phyloP scores from a whole-genome alignment of 37 sponge, comb jelly and placozoan genomes.

The Diacarnus erythraeanus region DNA sequence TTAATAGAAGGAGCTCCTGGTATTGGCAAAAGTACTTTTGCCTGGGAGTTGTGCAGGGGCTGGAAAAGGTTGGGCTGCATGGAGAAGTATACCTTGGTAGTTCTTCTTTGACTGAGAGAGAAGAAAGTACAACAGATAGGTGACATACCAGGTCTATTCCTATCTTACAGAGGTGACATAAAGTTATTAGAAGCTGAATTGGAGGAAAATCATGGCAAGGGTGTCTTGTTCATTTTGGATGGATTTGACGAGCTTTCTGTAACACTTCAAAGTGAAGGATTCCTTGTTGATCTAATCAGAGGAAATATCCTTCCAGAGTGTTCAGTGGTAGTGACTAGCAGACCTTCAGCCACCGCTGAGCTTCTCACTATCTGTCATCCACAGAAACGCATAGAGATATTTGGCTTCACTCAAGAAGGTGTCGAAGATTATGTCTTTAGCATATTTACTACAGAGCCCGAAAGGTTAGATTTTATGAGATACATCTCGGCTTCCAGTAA shows the following conservation, averaged over 20 bases:
- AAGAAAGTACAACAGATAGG: conserved; percentile 12
- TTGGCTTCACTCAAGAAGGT: conserved; percentile 34
- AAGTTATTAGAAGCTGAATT: conserved; percentile 14
- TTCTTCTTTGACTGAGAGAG: conserved; percentile 24
- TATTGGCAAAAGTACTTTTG: conserved; percentile 38
- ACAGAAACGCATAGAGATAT: conserved; percentile 27
- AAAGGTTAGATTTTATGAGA: conserved; percentile 5
- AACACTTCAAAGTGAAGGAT: neutral
- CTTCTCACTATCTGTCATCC: neutral
- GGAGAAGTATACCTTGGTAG: conserved; percentile 6
- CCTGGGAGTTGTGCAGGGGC: conserved; percentile 22
- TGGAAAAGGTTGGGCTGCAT: neutral
- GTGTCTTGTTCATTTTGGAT: conserved; percentile 30
- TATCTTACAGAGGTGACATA: neutral
- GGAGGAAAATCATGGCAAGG: conserved; percentile 8
- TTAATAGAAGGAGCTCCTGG: conserved; percentile 27
- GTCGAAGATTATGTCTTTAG: conserved; percentile 13
- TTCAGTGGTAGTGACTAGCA: conserved; percentile 18
- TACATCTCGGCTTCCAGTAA: conserved; percentile 16
- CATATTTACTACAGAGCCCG: conserved; percentile 6
- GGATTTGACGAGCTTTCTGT: conserved; percentile 52
- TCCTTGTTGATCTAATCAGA: neutral
- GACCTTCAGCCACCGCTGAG: conserved; percentile 16
- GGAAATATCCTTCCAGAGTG: conserved; percentile 13
- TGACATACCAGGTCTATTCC: conserved; percentile 4